Conservation (phyloP, 2,888 invertebrate species). For the Augochlorella aurata region DNA sequence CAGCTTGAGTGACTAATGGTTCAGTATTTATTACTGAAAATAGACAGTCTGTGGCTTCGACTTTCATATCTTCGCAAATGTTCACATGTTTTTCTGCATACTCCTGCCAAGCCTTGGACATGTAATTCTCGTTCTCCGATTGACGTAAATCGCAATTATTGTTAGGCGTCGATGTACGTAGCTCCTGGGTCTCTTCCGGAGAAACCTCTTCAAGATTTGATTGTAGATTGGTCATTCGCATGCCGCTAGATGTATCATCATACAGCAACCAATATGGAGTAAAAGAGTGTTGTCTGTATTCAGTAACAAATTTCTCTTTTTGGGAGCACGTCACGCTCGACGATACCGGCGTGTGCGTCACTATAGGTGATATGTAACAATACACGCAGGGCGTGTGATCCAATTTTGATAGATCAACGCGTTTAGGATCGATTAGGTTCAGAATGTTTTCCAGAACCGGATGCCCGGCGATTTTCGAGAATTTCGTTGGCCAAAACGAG, state of each 20-base stretch:
- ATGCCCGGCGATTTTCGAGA: slow-evolving; percentile 32
- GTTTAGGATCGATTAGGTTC: slow-evolving; percentile 63
- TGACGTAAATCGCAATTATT: slow-evolving; percentile 51
- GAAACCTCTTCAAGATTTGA: slow-evolving; percentile 22
- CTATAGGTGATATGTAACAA: slow-evolving; percentile 76
- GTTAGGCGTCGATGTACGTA: slow-evolving; percentile 35
- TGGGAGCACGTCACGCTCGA: slow-evolving; percentile 60
- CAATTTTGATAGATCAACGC: slow-evolving; percentile 70
- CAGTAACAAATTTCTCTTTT: slow-evolving; percentile 67
- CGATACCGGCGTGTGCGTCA: slow-evolving; percentile 57
- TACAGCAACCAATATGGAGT: slow-evolving; percentile 73
- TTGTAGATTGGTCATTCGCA: slow-evolving; percentile 67
- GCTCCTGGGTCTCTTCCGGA: slow-evolving; percentile 31
- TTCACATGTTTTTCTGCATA: slow-evolving; percentile 52
- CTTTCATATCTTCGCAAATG: slow-evolving; percentile 46
- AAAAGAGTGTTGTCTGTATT: slow-evolving; percentile 73
- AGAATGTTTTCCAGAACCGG: slow-evolving; percentile 70
- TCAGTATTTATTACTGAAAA: slow-evolving; percentile 53
- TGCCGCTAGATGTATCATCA: slow-evolving; percentile 69
- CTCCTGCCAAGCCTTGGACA: slow-evolving; percentile 70
- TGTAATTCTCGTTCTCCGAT: slow-evolving; percentile 60
- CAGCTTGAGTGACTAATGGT: slow-evolving; percentile 27
- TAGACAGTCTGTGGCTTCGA: slow-evolving; percentile 56
- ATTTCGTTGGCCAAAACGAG: slow-evolving; percentile 58
- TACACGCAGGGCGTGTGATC: slow-evolving; percentile 77